Percentiles rank a stretch among this genome's conserved stretches.
phyloP scores from a whole-genome alignment of 2,888 invertebrate genomes.

The Scaptodrosophila latifasciaeformis region DNA sequence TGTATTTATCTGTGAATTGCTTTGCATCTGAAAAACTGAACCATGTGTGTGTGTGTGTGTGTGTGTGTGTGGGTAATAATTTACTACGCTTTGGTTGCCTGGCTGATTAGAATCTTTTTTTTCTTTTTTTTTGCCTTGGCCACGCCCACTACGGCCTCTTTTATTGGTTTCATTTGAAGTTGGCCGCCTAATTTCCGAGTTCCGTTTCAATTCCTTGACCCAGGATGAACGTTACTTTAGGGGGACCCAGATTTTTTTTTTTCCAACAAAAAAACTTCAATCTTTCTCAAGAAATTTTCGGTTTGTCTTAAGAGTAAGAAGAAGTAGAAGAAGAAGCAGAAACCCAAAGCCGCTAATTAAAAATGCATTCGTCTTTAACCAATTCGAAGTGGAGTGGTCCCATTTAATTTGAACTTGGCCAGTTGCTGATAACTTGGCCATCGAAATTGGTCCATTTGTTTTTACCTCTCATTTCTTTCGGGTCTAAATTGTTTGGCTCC shows the following conservation, averaged over 20 bases:
- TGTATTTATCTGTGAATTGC: too few relatives aligned
- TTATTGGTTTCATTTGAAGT: constrained; percentile 3
- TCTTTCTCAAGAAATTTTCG: constrained; percentile 24
- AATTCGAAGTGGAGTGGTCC: too few relatives aligned
- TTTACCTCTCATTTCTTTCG: constrained; percentile 4
- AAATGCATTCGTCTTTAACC: constrained; percentile 56
- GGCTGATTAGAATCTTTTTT: constrained; percentile 35
- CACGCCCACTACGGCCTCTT: too few relatives aligned
- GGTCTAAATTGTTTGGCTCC: constrained; percentile 6
- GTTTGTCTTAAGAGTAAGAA: too few relatives aligned
- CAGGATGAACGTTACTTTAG: constrained; percentile 17
- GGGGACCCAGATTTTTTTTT: too few relatives aligned
- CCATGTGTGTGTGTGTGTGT: not conserved
- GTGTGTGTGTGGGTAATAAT: constrained; percentile 28
- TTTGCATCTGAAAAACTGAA: too few relatives aligned
- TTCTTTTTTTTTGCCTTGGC: not conserved
- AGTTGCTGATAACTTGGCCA: constrained; percentile 31
- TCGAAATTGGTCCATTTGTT: constrained; percentile 34
- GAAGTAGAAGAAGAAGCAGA: constrained; percentile 6
- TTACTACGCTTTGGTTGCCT: constrained; percentile 43
- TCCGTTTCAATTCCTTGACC: constrained; percentile 5
- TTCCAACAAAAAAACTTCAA: too few relatives aligned
- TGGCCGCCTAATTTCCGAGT: constrained; percentile 30
- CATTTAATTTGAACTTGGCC: constrained; percentile 1
- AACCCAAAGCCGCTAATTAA: constrained; percentile 52